Percentiles rank a stretch among this genome's conserved stretches.
Evolutionary conservation across 2,888 invertebrate genomes (phyloP).

Genomic region (Strigamia crassipes): DNA sequence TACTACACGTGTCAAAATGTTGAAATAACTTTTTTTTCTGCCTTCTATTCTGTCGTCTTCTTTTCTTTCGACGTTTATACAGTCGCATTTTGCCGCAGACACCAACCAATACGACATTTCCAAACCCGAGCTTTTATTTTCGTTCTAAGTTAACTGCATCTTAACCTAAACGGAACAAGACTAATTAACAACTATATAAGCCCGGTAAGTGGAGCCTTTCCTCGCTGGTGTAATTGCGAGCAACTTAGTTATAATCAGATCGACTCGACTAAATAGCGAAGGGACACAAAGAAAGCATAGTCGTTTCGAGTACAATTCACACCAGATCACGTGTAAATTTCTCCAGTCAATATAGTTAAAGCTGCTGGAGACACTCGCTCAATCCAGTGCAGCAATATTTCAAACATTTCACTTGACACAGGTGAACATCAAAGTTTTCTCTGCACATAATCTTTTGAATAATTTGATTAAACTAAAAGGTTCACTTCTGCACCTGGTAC

Average conservation of each 20-base stretch:
- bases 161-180: constrained; percentile 1
- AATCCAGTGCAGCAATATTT: background rate
- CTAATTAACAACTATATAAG: constrained; percentile 20
- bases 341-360: background rate
- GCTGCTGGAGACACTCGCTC: background rate
- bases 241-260: constrained; percentile 36
- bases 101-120: background rate
- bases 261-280: background rate
- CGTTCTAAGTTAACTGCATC: background rate
- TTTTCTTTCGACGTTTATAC: background rate
- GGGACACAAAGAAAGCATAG: background rate
- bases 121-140: background rate
- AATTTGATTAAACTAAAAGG: constrained; percentile 42
- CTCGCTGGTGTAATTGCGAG: constrained; percentile 22
- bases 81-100: background rate
- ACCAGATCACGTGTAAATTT: background rate
- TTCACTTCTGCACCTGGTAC: constrained; percentile 40
- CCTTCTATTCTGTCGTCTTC: background rate
- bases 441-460: constrained; percentile 31
- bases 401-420: constrained; percentile 26
- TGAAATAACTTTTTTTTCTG: background rate
- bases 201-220: background rate
- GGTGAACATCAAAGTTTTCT: constrained; percentile 26
- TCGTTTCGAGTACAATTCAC: background rate
- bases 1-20: background rate